Percentiles rank a stretch among this genome's conserved stretches.
phyloP scores from a whole-genome alignment of 2,113 vertebrate species.

The Hyaena hyaena region DNA sequence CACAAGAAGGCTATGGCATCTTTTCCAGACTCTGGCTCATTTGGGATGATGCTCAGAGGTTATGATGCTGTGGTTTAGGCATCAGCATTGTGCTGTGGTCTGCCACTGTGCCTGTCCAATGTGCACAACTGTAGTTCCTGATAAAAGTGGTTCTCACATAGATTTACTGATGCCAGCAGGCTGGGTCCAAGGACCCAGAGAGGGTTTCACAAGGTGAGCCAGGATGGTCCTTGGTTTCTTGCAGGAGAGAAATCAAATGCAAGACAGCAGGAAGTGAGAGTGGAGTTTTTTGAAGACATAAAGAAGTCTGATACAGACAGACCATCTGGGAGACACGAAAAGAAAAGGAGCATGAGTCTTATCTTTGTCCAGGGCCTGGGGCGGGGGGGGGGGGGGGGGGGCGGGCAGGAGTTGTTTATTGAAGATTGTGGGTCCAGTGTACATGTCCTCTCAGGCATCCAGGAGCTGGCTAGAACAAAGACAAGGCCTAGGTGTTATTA shows the following conservation, averaged over 20 bases:
- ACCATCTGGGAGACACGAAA: not conserved
- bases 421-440: not conserved
- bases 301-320: not conserved
- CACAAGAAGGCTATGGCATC: not conserved
- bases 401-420: not conserved
- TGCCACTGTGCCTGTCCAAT: not conserved
- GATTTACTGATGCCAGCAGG: not conserved
- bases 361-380: not conserved
- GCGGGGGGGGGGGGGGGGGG: no score
- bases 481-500: not conserved
- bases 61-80: not conserved
- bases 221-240: not conserved
- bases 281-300: not conserved
- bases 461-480: not conserved
- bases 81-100: no score
- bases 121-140: fast-evolving
- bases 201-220: not conserved
- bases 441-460: not conserved
- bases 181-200: not conserved
- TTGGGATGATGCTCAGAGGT: not conserved
- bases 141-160: not conserved
- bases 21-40: not conserved
- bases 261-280: not conserved
- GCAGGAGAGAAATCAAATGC: not conserved
- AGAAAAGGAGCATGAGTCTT: not conserved